Base-by-base conservation (phyloP, 92 coral and sea anemone species). In the Pocillopora meandrina region DNA sequence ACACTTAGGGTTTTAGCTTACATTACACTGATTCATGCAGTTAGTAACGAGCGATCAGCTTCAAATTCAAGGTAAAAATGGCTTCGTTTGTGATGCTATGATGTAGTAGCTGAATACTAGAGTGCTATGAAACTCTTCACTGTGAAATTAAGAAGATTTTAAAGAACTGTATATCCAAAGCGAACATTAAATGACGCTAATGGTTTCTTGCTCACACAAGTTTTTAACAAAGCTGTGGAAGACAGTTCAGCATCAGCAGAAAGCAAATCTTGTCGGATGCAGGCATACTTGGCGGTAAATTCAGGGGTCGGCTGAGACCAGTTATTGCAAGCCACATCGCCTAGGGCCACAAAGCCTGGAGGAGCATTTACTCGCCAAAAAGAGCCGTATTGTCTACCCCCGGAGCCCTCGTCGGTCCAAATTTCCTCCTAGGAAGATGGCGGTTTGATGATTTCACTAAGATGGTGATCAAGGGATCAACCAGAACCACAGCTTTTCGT, bases 311-410 rank as follows among this genome's bases (percentile, higher is more conserved):
- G 87, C 61, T 23, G 56, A 31, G 23, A 17, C 47, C 76, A 31
- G 74, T 72, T 62, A 56, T 20, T 19, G 36, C 34, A 42, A 36
- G 75, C 87, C 10, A 72, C 81, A 73, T 83, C 87, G 4, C 87
- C 83, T 23, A 84, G 73, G 14, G 87, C 87, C 36, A 75, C 57
- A 55, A 75, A 84, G 26, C 83, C 83, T 11, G 36, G 5, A 5
- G 87, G 87, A 16, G 87, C 62, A 31, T 58, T 35, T 1, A 76
- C 83, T 23, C 74, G 71, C 87, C 83, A 84, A 84, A 84, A 84
- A 2, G 87, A 84, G 47, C 74, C 83, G 35, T 63, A 66, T 1
- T 75, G 35, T 11, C 36, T 0, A 14, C 87, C 87, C 15, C 74
- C 73, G 31, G 87, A 84, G 21, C 65, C 23, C 49, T 15, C 21